A percentile compares a stretch with the other conserved stretches of the same genome.
These are phyloP conservation scores for Pycnonotus jocosus DNA, from an alignment of 2,113 vertebrate genomes.

Conservation along the genomic window DNA sequence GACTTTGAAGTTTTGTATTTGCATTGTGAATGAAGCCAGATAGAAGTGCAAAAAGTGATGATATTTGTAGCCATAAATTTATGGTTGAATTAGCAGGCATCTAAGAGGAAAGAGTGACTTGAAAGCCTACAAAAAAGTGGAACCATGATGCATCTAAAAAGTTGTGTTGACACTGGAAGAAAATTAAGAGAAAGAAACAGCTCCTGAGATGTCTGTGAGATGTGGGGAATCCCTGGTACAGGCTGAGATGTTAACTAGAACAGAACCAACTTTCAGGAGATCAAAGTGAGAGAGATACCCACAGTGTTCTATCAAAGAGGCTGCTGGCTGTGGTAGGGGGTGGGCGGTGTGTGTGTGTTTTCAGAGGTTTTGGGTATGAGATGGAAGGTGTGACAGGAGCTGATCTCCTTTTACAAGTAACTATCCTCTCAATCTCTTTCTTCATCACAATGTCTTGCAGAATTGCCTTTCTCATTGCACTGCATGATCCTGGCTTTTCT, in stretches of 20 bases:
- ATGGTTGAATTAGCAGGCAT: not conserved
- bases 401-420: not conserved
- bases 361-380: not conserved
- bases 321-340: not conserved
- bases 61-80: not conserved
- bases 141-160: not conserved
- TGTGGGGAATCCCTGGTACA: not conserved
- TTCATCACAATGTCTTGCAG: not conserved
- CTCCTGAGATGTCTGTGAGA: not conserved
- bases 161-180: not conserved
- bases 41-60: not conserved
- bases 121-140: not conserved
- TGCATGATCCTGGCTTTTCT: not conserved
- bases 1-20: conserved; percentile 25
- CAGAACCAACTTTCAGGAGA: not conserved
- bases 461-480: not conserved
- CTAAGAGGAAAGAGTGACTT: not conserved
- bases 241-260: conserved; percentile 7
- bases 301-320: not conserved
- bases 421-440: not conserved
- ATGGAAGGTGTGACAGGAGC: not conserved
- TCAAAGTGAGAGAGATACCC: not conserved
- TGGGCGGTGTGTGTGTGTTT: not conserved
- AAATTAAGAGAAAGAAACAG: not conserved
- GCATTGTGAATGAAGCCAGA: not conserved